Evolutionary conservation across 2,888 invertebrate genomes (phyloP).

Genomic region (Pelosia muscerda): DNA sequence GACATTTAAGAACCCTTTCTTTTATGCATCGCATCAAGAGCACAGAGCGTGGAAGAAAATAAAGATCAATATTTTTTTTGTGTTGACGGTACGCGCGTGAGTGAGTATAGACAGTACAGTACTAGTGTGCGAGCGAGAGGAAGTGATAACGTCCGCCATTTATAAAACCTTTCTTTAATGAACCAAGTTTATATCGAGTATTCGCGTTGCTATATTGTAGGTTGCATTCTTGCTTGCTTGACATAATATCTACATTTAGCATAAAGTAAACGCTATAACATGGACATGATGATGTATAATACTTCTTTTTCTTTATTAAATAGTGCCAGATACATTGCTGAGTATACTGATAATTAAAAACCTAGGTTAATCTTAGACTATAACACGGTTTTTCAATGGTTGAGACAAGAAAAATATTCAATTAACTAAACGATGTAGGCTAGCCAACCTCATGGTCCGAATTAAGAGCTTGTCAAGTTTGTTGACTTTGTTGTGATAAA

Average conservation of each 20-base stretch:
- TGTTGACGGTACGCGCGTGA: no score
- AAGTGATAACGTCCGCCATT: no score
- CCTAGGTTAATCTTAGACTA: background rate
- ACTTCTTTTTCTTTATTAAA: background rate
- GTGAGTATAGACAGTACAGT: no score
- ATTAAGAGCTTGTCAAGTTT: slow-evolving; percentile 5
- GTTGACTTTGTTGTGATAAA: background rate
- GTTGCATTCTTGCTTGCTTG: slow-evolving; percentile 5
- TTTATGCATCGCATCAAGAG: no score
- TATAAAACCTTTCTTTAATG: no score
- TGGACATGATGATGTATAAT: background rate
- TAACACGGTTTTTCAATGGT: no score
- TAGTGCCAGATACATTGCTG: background rate
- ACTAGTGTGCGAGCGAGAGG: no score
- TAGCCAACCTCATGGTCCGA: slow-evolving; percentile 9
- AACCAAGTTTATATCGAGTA: no score
- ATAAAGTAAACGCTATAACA: slow-evolving; percentile 6
- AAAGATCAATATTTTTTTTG: no score
- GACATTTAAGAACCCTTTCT: no score
- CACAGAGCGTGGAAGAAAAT: no score
- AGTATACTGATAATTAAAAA: background rate
- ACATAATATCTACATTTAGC: background rate
- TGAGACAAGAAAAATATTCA: background rate
- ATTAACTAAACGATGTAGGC: slow-evolving; percentile 3
- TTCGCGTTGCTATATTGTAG: slow-evolving; percentile 7